Percentiles rank a stretch among this genome's conserved stretches.
phyloP scores from a whole-genome alignment of 2,113 vertebrate genomes.

The Oryzias melastigma region DNA sequence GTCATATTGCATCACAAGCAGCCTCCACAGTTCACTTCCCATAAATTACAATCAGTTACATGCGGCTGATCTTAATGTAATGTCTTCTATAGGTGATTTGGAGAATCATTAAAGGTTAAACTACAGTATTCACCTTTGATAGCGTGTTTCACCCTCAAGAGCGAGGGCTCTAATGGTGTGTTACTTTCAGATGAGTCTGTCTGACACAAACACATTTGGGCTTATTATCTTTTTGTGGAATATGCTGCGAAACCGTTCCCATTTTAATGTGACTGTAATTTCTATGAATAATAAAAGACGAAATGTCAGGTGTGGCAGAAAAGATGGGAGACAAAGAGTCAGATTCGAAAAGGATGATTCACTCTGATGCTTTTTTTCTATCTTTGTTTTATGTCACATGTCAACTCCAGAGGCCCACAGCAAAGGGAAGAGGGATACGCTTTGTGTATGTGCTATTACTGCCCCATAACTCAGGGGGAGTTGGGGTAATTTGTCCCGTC shows the following conservation, averaged over 20 bases:
- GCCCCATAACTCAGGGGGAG: conserved; percentile 30
- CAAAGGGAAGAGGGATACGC: not conserved
- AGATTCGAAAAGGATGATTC: conserved; percentile 11
- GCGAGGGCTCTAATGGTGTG: conserved; percentile 58
- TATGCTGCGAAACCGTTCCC: conserved; percentile 37
- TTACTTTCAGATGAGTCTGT: conserved; percentile 63
- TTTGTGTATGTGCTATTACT: conserved; percentile 21
- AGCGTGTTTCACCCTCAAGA: conserved; percentile 43
- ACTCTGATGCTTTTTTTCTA: conserved; percentile 33
- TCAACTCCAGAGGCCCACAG: conserved; percentile 5
- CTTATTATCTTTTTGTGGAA: conserved; percentile 55
- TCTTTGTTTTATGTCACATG: conserved; percentile 26
- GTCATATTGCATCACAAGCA: conserved; percentile 39
- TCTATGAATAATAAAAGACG: conserved; percentile 49
- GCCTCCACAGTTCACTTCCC: conserved; percentile 34
- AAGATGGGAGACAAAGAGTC: conserved; percentile 1
- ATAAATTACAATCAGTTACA: conserved; percentile 52
- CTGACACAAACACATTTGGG: conserved; percentile 52
- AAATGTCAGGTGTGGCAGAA: conserved; percentile 9
- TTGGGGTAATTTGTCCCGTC: conserved; percentile 27
- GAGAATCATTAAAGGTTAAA: conserved; percentile 52
- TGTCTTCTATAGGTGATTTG: conserved; percentile 50
- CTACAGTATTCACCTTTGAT: conserved; percentile 42
- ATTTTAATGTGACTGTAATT: conserved; percentile 33
- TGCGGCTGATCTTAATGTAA: conserved; percentile 60